Evolutionary conservation across 2,113 vertebrate species (phyloP).

Genomic region (Dascyllus trimaculatus): DNA sequence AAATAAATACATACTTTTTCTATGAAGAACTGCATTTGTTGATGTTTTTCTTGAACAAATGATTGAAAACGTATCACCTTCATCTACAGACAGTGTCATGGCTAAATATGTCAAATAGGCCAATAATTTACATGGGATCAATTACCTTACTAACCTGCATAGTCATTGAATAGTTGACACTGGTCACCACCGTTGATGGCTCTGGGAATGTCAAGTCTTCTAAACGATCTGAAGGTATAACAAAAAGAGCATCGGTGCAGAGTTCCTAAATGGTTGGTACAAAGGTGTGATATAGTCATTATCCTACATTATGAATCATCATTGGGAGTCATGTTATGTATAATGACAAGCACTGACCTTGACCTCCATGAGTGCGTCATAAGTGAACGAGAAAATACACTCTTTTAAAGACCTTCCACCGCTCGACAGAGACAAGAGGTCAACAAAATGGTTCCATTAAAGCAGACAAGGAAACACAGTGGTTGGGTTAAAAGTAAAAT

Average conservation of each 20-base stretch:
- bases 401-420: background rate
- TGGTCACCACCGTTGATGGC: background rate
- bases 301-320: slow-evolving; percentile 45
- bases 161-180: background rate
- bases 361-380: slow-evolving; percentile 15
- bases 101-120: too few relatives aligned
- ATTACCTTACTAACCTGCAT: background rate
- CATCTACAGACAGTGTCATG: too few relatives aligned
- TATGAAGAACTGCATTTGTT: background rate
- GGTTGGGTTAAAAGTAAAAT: slow-evolving; percentile 40
- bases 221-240: background rate
- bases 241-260: background rate
- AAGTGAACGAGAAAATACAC: slow-evolving; percentile 9
- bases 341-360: slow-evolving; percentile 11
- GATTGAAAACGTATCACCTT: too few relatives aligned
- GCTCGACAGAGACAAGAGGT: slow-evolving; percentile 31
- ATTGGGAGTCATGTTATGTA: slow-evolving; percentile 42
- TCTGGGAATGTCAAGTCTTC: background rate
- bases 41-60: too few relatives aligned
- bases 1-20: fast-evolving
- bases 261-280: slow-evolving; percentile 1
- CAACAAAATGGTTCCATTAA: slow-evolving; percentile 36
- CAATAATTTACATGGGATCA: background rate
- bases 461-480: slow-evolving; percentile 24
- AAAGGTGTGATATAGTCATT: slow-evolving; percentile 29